Base-by-base conservation (phyloP, 2,888 invertebrate genomes). In the Liodrosophila aerea region DNA sequence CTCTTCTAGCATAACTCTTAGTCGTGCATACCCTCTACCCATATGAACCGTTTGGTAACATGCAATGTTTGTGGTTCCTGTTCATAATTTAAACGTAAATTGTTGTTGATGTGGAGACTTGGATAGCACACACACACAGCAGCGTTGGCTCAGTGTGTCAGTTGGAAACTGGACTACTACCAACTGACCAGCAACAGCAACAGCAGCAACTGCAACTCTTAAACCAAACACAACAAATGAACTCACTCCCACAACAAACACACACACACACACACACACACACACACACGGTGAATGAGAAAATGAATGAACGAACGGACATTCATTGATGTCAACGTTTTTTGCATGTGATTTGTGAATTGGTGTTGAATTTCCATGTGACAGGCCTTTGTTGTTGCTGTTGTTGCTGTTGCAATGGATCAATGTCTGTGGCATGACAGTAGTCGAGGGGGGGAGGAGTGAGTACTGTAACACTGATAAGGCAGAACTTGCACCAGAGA, bases 81-180 rank as follows among this genome's bases (percentile, higher is more conserved):
- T 61, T 67, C 61, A 81, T 75, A 67, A 78, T 70, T 78, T 78
- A 58, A 76, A 65, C 70, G 54, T 60, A 80, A 80, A 83, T 83
- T 83, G 73, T 30, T 64, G 67, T 68, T 68, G 64, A 76, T 61
- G 64, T 59, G 49, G 44, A 53, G 43, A 51, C 50, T 67, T 60
- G 58, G 73, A 59, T 69, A 64, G 33, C 46, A 29, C 30, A 29
- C 15, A n/a, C 7, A 34, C 12, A 11, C 7, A 13, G 12, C 11
- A 11, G 13, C 18, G 45, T 29, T 49, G 40, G 7, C 16, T 9
- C 15, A 34, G 44, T 36, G 13, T 53, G 40, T 15, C 46, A 47
- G 57, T 27, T 15, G 43, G 30, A 47, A 64, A 63, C 52, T 63
- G 57, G 64, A 63, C 63, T 36, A 49, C 15, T 57, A 52, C 2